These are phyloP conservation scores for Myotis brandtii DNA, from an alignment of 2,113 vertebrate genomes.

Conservation along the genomic window DNA sequence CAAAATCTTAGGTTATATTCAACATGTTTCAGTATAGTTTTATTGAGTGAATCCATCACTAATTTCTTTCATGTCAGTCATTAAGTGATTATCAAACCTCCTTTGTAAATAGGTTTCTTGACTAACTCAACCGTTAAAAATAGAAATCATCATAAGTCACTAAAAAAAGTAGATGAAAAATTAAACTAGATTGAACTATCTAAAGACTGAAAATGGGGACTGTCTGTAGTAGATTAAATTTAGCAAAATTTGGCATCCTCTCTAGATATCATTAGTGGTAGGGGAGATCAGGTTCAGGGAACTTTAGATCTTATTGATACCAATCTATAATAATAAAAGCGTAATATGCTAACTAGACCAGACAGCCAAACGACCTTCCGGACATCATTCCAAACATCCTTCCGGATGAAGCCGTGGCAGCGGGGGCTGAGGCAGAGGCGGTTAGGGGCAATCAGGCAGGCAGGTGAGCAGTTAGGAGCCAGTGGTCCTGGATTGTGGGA, in stretches of 20 bases:
- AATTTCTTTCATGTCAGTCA: neutral
- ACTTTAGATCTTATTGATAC: neutral
- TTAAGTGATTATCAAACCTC: neutral
- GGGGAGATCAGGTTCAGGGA: neutral
- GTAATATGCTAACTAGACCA: no score
- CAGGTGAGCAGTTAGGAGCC: no score
- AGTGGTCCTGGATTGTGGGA: no score
- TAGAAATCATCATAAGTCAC: constrained; percentile 15
- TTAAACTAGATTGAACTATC: neutral
- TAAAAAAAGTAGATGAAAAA: neutral
- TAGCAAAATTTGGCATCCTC: neutral
- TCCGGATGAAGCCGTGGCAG: no score
- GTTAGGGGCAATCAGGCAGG: no score
- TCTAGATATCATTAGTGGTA: neutral
- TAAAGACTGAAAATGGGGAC: neutral
- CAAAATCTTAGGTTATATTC: neutral
- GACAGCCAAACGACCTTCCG: no score
- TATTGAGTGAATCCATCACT: neutral
- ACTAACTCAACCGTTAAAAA: constrained; percentile 12
- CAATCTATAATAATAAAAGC: no score
- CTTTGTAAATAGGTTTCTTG: neutral
- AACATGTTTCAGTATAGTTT: neutral
- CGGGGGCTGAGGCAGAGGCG: no score
- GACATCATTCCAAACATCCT: no score
- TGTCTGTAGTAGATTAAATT: neutral